Evolutionary conservation across 35 echinoderm and acorn worm species (phyloP).

Genomic region (Apostichopus californicus): DNA sequence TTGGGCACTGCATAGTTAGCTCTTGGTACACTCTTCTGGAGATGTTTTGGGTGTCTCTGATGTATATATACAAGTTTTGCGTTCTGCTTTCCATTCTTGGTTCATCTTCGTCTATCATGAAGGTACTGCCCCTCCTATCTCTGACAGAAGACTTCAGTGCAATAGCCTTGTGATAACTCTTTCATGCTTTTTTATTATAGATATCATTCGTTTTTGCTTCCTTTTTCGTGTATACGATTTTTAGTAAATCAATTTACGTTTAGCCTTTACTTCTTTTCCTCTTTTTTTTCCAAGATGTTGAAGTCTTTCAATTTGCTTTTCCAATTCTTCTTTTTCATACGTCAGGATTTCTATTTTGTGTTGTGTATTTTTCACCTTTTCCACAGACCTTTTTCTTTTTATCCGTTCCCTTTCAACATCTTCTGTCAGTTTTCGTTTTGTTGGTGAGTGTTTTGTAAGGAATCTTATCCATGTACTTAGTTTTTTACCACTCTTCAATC

Average conservation of each 20-base stretch:
- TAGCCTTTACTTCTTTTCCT: neutral
- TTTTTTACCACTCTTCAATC: neutral
- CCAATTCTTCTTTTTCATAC: neutral
- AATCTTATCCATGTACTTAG: neutral
- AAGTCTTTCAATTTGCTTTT: neutral
- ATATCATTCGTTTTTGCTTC: neutral
- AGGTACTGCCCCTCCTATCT: neutral
- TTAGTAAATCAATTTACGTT: slow-evolving; percentile 8
- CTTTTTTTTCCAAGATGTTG: neutral
- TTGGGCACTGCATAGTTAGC: slow-evolving; percentile 12
- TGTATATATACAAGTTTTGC: neutral
- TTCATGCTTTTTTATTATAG: neutral
- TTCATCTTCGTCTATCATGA: neutral
- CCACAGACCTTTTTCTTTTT: neutral
- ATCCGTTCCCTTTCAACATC: neutral
- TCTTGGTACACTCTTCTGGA: neutral
- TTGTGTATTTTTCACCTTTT: neutral
- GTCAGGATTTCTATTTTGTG: neutral
- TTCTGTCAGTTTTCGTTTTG: neutral
- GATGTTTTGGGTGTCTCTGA: slow-evolving; percentile 30
- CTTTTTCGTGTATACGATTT: neutral
- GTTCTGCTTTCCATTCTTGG: neutral
- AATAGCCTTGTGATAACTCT: neutral
- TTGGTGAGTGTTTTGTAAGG: slow-evolving; percentile 13
- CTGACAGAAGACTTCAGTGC: neutral